Evolutionary conservation across 1,140 invertebrate genomes (phyloP).

Genomic region (Batillaria attramentaria): DNA sequence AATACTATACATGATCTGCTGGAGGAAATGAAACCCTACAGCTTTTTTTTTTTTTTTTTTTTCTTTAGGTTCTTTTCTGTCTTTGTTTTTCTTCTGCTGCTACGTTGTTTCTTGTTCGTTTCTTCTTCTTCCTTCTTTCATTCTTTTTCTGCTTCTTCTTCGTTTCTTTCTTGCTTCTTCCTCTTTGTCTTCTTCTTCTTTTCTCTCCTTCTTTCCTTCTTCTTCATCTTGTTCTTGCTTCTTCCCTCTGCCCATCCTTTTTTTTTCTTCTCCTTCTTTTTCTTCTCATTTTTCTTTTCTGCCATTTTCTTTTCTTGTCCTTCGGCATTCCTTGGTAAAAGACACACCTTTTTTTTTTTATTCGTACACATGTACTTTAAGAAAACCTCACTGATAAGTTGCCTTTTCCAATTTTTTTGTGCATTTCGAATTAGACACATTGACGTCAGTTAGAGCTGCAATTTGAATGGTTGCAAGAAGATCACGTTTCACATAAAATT

Average conservation of each 20-base stretch:
- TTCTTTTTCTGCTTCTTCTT: neutral
- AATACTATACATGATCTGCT: too few relatives aligned
- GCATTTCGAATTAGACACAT: too few relatives aligned
- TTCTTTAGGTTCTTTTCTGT: neutral
- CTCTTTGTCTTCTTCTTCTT: neutral
- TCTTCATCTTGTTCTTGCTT: neutral
- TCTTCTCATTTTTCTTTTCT: neutral
- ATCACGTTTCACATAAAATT: too few relatives aligned
- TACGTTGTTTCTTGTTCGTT: neutral
- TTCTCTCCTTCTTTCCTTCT: neutral
- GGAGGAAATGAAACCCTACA: too few relatives aligned
- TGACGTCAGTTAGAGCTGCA: too few relatives aligned
- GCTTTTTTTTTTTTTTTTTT: neutral
- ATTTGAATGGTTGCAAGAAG: too few relatives aligned
- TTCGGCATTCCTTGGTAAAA: neutral
- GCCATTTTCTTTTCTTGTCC: neutral
- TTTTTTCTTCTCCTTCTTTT: neutral
- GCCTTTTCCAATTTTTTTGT: too few relatives aligned
- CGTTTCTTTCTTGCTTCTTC: neutral
- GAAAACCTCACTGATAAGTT: too few relatives aligned
- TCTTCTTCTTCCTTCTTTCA: neutral
- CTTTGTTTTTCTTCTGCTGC: neutral
- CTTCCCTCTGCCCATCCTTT: neutral
- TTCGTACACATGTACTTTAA: too few relatives aligned
- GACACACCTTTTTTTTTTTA: too few relatives aligned